Evolutionary conservation across 2,888 invertebrate species (phyloP), one percentile per base, ranked within the genome.

Genomic region (Chalcis sispes): DNA sequence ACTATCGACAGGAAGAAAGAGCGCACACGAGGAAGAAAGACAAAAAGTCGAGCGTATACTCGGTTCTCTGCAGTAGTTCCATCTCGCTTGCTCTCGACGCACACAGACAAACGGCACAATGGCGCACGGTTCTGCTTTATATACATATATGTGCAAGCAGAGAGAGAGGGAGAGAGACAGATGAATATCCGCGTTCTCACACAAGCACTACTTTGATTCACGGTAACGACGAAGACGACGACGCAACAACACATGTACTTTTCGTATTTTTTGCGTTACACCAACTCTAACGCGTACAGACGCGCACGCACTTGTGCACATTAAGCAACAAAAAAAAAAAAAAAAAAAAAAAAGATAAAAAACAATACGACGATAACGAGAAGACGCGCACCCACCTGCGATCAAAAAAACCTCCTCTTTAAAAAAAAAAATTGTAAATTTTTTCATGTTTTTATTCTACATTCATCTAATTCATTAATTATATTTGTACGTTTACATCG

Each of bases 71-170:
- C 3, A n/a, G 1, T 18, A 18, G n/a, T 36, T 7, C 50, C 18
- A 50, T 50, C 64, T 56, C 42, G 10, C 58, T 69, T 36, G 29
- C 59, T 32, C 50, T 18, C 27, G 18, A 27, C 40, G 48, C 70
- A 4, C 23, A 1, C 25, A 4, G 66, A 7, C 25, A 23, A 36
- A 52, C 66, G 42, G 61, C 54, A 62, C 72, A 72, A 64, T 64
- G 62, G 64, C 72, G 71, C 42, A 15, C 36, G 36, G 36, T 7
- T 36, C 10, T 36, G 8, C 42, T 42, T 13, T 42, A 48, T 32
- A 58, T 32, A 32, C 7, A 58, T 20, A 48, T 48, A 18, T 48
- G 13, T 4, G 20, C 18, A 20, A 20, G 1, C 3, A 2, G 48
- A 48, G 32, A n/a, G n/a, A 29, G 27, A 29, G 29, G 15, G 56